These are phyloP conservation scores for Psittacula echo DNA, from an alignment of 2,797 vertebrate species.

Conservation along the genomic window DNA sequence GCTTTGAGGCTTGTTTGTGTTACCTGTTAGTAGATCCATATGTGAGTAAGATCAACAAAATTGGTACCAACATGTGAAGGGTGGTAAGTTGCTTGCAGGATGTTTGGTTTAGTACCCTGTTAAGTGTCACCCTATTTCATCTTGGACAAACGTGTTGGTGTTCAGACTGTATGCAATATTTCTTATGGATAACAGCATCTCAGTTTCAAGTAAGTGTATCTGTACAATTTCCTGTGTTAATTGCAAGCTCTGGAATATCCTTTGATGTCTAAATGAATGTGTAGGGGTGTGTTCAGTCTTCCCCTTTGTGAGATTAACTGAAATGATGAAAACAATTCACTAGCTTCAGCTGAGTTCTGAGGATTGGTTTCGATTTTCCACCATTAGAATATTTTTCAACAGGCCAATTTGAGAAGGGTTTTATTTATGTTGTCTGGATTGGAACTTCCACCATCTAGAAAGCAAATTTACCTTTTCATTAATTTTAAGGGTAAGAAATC, in stretches of 20 bases:
- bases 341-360: background rate
- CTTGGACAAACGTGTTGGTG: background rate
- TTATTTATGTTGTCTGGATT: background rate
- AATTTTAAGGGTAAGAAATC: background rate
- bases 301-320: background rate
- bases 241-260: background rate
- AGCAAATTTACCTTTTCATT: background rate
- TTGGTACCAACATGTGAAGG: background rate
- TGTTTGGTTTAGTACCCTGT: background rate
- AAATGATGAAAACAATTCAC: background rate
- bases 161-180: background rate
- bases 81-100: background rate
- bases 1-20: background rate
- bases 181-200: background rate
- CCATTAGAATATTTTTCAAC: background rate
- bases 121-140: background rate
- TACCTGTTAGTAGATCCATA: background rate
- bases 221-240: background rate
- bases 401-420: background rate
- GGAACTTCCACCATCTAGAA: background rate
- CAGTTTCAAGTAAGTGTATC: background rate
- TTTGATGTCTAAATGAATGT: background rate
- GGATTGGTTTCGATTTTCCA: background rate
- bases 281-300: background rate
- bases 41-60: background rate